phyloP scores from a whole-genome alignment of 2,797 vertebrate species.

The Pipistrellus pygmaeus region DNA sequence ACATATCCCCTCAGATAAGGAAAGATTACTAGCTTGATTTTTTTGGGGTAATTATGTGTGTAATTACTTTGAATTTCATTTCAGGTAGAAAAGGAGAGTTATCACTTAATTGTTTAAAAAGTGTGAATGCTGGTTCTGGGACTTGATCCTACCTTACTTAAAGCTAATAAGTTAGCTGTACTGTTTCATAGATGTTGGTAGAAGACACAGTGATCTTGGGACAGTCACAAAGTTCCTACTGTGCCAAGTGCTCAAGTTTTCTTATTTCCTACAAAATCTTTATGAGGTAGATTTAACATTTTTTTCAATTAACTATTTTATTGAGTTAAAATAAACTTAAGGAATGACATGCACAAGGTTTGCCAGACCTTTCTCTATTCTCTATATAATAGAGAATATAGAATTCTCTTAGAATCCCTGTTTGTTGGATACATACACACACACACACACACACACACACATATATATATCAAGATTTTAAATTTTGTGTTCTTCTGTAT shows the following conservation, averaged over 20 bases:
- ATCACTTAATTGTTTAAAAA: constrained; percentile 1
- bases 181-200: neutral
- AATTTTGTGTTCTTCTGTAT: constrained; percentile 24
- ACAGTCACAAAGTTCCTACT: neutral
- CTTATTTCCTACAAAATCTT: constrained; percentile 30
- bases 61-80: constrained; percentile 50
- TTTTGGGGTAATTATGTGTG: neutral
- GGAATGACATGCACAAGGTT: neutral
- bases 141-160: constrained; percentile 36
- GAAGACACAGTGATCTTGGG: neutral
- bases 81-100: constrained; percentile 21
- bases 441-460: no score
- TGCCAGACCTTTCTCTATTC: neutral
- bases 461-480: neutral
- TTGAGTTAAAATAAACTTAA: neutral
- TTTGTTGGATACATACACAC: neutral
- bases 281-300: neutral
- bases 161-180: neutral
- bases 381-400: neutral
- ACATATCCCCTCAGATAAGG: neutral
- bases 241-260: neutral
- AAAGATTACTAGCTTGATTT: neutral
- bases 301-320: neutral
- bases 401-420: neutral
- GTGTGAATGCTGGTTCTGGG: neutral